Evolutionary conservation across 2,888 invertebrate species (phyloP), one percentile per base, ranked within the genome.

Genomic region (Athalia rosae): DNA sequence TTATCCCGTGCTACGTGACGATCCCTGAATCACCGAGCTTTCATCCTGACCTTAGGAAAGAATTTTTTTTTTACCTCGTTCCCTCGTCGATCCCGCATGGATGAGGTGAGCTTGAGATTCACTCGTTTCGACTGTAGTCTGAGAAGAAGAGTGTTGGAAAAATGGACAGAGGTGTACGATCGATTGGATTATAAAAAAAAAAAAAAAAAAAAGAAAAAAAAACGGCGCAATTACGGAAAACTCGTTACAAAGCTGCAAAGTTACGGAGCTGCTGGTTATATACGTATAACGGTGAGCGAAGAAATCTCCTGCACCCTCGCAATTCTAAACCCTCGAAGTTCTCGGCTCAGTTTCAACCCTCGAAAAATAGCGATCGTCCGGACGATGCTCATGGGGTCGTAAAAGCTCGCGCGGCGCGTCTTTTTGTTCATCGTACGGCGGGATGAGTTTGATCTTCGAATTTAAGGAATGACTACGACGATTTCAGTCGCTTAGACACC

Each of bases 201-300:
- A 71, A 71, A 11, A 2, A 58, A 45, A 71, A 71, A 58, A 71
- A 71, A 11, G n/a, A 58, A 71, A 71, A 11, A 2, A 58, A 45
- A 71, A 71, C 45, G 71, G 71, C 11, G 71, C 9, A 58, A 71
- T 28, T 28, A 28, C 56, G 8, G 45, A 71, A 58, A 58, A 71
- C 58, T 56, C 58, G 71, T 71, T 58, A 56, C 71, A 58, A 71
- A 45, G 71, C 56, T 71, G 71, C 28, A 53, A 53, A 67, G 67
- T 28, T 41, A 67, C 67, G 50, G 64, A 64, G 64, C 45, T 64
- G 15, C 28, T 28, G 28, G 28, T 28, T 28, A 28, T 28, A 28
- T 28, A 28, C 28, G 28, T 28, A 28, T 28, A 28, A 28, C 28
- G 28, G 28, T 28, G 58, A 13, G 43, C 8, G 56, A 45, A 71